A percentile compares a stretch with the other conserved stretches of the same genome.
Evolutionary conservation across 2,888 invertebrate species (phyloP).

Genomic region (Ennomos erosarius): DNA sequence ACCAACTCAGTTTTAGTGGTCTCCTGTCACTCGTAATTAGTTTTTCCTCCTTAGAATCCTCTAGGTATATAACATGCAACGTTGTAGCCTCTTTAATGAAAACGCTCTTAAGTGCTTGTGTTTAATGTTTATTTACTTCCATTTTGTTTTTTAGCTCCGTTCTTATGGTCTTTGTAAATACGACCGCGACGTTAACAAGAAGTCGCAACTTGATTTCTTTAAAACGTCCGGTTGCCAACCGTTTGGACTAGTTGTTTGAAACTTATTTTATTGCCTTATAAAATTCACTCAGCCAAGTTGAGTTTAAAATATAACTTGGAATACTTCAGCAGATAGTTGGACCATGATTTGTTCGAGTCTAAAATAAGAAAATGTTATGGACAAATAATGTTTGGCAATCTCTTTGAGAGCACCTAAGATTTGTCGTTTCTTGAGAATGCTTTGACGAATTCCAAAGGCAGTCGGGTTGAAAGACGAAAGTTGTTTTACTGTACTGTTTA

Average conservation of each 20-base stretch:
- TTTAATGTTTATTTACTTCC: constrained; percentile 80
- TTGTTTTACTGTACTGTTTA: constrained; percentile 53
- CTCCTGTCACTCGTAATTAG: constrained; percentile 75
- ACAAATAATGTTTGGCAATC: constrained; percentile 49
- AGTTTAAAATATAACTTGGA: constrained; percentile 39
- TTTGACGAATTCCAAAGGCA: constrained; percentile 58
- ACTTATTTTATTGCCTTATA: constrained; percentile 38
- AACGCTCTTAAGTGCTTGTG: constrained; percentile 76
- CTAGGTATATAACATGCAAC: constrained; percentile 75
- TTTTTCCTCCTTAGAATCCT: constrained; percentile 75
- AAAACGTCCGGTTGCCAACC: constrained; percentile 49
- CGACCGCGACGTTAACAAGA: constrained; percentile 50
- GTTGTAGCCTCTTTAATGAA: constrained; percentile 77
- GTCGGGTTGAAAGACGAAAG: constrained; percentile 49
- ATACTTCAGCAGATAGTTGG: constrained; percentile 32
- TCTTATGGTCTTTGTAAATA: constrained; percentile 61
- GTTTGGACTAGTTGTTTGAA: constrained; percentile 39
- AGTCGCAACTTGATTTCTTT: constrained; percentile 60
- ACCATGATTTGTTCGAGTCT: constrained; percentile 38
- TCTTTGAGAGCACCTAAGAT: constrained; percentile 49
- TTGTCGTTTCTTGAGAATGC: constrained; percentile 56
- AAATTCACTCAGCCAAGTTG: constrained; percentile 36
- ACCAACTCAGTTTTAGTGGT: constrained; percentile 52
- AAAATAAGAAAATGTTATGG: constrained; percentile 45
- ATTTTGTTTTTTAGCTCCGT: constrained; percentile 71